A percentile compares a stretch with the other conserved stretches of the same genome.
Evolutionary conservation across 2,113 vertebrate species (phyloP).

Genomic region (Acrocephalus arundinaceus): DNA sequence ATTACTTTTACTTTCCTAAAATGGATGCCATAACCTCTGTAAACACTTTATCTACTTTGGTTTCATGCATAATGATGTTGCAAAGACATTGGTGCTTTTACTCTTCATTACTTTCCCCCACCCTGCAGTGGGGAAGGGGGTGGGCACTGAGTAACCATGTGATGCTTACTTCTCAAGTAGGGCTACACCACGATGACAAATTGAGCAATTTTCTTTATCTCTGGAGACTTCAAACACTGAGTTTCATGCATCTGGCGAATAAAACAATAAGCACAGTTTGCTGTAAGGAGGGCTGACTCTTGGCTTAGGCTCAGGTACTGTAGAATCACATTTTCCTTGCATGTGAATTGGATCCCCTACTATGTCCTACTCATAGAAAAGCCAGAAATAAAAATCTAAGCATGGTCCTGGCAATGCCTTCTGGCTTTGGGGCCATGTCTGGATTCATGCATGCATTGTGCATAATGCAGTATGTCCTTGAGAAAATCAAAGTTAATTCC

Average conservation of each 20-base stretch:
- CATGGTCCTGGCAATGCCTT: neutral
- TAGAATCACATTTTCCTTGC: neutral
- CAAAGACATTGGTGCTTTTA: neutral
- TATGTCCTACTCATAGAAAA: neutral
- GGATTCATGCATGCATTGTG: neutral
- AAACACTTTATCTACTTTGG: neutral
- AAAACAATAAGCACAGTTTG: neutral
- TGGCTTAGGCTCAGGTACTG: neutral
- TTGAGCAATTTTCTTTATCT: neutral
- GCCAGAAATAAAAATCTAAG: neutral
- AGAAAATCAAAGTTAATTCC: neutral
- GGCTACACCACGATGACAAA: neutral
- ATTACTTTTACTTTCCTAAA: neutral
- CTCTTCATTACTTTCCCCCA: neutral
- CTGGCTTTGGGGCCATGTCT: neutral
- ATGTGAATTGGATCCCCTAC: neutral
- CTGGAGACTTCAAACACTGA: neutral
- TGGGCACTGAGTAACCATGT: neutral
- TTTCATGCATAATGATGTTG: neutral
- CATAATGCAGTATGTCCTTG: neutral
- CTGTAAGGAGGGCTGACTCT: neutral
- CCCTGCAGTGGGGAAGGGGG: neutral
- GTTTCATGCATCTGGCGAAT: neutral
- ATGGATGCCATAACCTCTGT: neutral
- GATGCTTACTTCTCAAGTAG: too few species aligned